Evolutionary conservation across 2,113 vertebrate species (phyloP), one percentile per base, ranked within the genome.

Genomic region (Ursus arctos): DNA sequence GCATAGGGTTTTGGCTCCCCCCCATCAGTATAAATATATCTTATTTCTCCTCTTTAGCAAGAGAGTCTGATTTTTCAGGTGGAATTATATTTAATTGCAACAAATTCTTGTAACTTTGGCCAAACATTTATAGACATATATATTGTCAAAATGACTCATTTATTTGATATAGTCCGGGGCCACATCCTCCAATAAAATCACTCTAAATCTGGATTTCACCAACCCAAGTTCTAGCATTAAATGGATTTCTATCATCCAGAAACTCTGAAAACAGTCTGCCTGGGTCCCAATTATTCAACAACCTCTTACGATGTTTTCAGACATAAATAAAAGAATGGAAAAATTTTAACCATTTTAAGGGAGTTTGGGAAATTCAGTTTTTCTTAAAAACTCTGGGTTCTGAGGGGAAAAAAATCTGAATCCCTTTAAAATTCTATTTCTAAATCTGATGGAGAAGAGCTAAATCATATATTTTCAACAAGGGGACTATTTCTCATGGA

Each of bases 381-480:
- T 95, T 61, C 49, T 61, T 67, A 7, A 22, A 85, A 85, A 88
- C 40, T 10, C 6, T 36, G 1, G 28, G 7, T 80, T 92, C 47
- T 91, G 57, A 91, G 4, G 36, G 40, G 89, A 94, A 92, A 96
- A 80, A 96, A 69, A 91, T 53, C 36, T 33, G 7, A 95, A 49
- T 61, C n/a, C 15, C 9, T 71, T 94, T 49, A 86, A 51, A 49
- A 77, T 14, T 49, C 26, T 49, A 49, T 61, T 91, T 95, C 65
- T 90, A 69, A 76, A 55, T 74, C 31, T 71, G 12, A 81, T 65
- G 18, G 36, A 72, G 53, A 91, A 91, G 18, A 82, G 1, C 3
- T 63, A 76, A 36, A 22, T 81, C 15, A 51, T 65, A 1, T 31
- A 77, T 63, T 69, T 10, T 55, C 31, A 83, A 79, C 6, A 79